Base-by-base conservation (phyloP, 2,888 invertebrate genomes). In the Dromius quadrimaculatus region DNA sequence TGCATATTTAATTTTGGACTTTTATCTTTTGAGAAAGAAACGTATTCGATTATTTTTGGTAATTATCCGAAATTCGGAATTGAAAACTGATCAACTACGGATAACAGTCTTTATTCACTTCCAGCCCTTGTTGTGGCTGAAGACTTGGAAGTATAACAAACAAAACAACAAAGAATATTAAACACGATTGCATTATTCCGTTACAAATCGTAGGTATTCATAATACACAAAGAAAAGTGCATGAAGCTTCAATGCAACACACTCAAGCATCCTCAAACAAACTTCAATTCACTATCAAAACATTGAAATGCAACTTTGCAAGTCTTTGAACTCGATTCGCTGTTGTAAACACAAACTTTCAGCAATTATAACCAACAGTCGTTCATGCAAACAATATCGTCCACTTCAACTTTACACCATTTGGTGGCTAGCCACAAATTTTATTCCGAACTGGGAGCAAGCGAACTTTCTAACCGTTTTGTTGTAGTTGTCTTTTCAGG, bases 311-410 rank as follows among this genome's bases (percentile, higher is more conserved):
- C 50, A 54, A 28, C 28, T 54, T n/a, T 2, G 15, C 50, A 54
- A 54, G 50, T 28, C 50, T 50, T 50, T 54, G 50, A 54, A 54
- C 50, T 28, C 28, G 6, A 15, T 15, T 54, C 50, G 28, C 11
- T 28, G 32, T 23, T 11, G 28, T 23, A 54, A 54, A 54, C 50
- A 54, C 13, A 54, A 54, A 54, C 50, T 54, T 54, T 9, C 13
- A 23, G 28, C 50, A 54, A 54, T 54, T 54, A 54, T 28, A 23
- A 6, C 50, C 50, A 23, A 9, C 15, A 54, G 28, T 54, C 23
- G 28, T 22, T 13, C 28, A 23, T 54, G 6, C 11, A 8, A 23
- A 54, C 50, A 50, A 50, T 22, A 54, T 54, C 50, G 15, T 41
- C 15, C 41, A 41, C 41, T 41, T 41, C 2, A 38, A 38, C 11